phyloP scores from a whole-genome alignment of 2,113 vertebrate species.

The Ovis aries region ARS-UI_Ramb_v3.0 NC_056072.1:28880501-28881000 shows the following conservation, averaged over 20 bases:
- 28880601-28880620: background rate
- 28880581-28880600: background rate
- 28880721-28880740: background rate
- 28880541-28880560: background rate
- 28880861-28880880: background rate
- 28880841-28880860: background rate
- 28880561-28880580: background rate
- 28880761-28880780: background rate
- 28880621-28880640: background rate
- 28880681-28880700: background rate
- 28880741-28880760: background rate
- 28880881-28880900: background rate
- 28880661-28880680: background rate
- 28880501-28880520: background rate
- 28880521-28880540: background rate
- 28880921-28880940: background rate
- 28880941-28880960: background rate
- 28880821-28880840: background rate
- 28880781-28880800: conserved; percentile 13
- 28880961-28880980: background rate
- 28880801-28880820: background rate
- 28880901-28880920: conserved; percentile 1
- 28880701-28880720: background rate
- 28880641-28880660: background rate
- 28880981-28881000: background rate